These are phyloP conservation scores for Gonioctena quinquepunctata DNA, from an alignment of 1,140 invertebrate species.

Conservation along the genomic window DNA sequence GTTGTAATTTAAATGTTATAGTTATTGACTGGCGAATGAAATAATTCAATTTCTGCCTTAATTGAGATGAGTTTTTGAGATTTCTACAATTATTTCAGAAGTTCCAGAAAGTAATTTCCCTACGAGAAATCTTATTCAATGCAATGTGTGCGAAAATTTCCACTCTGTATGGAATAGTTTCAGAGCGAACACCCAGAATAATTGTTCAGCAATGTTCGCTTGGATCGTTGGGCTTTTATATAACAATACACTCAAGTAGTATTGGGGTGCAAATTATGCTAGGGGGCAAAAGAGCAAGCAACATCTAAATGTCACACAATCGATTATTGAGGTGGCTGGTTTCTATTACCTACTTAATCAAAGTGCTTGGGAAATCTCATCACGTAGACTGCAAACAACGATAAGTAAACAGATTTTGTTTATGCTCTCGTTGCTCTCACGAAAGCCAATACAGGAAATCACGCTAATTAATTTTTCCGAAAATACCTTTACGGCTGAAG, in stretches of 20 bases:
- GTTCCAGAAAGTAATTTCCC: too few species aligned
- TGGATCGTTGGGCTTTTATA: slow-evolving; percentile 22
- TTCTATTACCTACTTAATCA: slow-evolving; percentile 1
- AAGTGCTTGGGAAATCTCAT: slow-evolving; percentile 5
- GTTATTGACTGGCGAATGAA: too few species aligned
- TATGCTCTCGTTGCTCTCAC: not conserved
- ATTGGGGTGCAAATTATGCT: slow-evolving; percentile 41
- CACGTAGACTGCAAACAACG: not conserved
- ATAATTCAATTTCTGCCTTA: too few species aligned
- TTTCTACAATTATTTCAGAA: too few species aligned
- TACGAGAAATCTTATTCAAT: too few species aligned
- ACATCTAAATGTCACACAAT: slow-evolving; percentile 40
- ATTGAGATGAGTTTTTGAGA: too few species aligned
- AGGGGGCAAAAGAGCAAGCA: slow-evolving; percentile 37
- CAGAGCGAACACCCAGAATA: not conserved
- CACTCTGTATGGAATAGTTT: too few species aligned
- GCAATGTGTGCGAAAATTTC: too few species aligned
- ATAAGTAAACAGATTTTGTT: not conserved
- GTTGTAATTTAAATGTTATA: too few species aligned
- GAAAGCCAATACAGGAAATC: slow-evolving; percentile 5
- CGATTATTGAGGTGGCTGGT: not conserved
- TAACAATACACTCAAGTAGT: slow-evolving; percentile 21
- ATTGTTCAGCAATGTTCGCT: slow-evolving; percentile 8
- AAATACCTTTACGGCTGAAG: too few species aligned
- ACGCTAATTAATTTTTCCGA: not conserved